A percentile compares a stretch with the other conserved stretches of the same genome.
Evolutionary conservation across 2,113 vertebrate genomes (phyloP).

Genomic region (Sorex araneus): DNA sequence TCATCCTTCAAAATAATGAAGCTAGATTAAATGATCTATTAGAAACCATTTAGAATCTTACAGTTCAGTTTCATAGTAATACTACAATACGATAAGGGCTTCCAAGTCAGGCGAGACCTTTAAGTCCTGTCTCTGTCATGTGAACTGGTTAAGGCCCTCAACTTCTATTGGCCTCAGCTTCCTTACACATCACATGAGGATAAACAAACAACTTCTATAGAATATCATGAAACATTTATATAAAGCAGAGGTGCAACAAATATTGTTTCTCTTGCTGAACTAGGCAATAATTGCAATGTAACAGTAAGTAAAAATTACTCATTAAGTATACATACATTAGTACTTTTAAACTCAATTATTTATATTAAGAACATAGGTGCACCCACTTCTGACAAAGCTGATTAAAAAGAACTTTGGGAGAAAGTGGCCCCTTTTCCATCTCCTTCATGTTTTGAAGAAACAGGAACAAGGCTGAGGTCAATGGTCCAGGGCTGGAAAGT

Average conservation of each 20-base stretch:
- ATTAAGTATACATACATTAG: background rate
- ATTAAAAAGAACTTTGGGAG: constrained; percentile 97
- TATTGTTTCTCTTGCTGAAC: background rate
- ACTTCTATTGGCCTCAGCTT: constrained; percentile 37
- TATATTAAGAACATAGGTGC: constrained; percentile 47
- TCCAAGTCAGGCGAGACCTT: constrained; percentile 18
- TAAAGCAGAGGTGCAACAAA: constrained; percentile 17
- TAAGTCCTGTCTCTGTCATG: background rate
- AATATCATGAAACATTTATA: background rate
- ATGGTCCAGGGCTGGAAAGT: constrained; percentile 94
- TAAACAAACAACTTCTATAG: background rate
- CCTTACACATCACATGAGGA: constrained; percentile 23
- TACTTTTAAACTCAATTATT: constrained; percentile 44
- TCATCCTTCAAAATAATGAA: constrained; percentile 54
- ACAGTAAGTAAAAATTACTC: background rate
- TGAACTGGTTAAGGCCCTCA: background rate
- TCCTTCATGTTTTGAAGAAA: constrained; percentile 98
- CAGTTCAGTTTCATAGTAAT: background rate
- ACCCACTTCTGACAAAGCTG: constrained; percentile 99
- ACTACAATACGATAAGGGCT: background rate
- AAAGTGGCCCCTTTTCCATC: constrained; percentile 94
- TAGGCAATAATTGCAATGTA: background rate
- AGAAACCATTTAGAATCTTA: background rate
- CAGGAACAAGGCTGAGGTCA: constrained; percentile 97
- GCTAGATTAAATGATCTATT: constrained; percentile 24